Evolutionary conservation across 2,888 invertebrate genomes (phyloP), one percentile per base, ranked within the genome.

Genomic region (Hipparchia sbordonii): DNA sequence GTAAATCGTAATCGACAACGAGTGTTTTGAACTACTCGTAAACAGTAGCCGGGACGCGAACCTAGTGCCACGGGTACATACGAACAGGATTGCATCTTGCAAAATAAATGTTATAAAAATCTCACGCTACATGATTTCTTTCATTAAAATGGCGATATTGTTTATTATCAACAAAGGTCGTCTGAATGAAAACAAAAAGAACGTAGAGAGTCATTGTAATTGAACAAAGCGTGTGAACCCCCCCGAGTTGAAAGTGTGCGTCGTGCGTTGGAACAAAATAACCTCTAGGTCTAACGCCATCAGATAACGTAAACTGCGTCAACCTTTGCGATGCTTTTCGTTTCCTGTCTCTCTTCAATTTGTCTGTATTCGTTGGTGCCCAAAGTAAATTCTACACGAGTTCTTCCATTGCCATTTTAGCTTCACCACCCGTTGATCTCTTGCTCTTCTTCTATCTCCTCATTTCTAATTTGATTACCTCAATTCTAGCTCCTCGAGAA

Each of bases 151-250:
- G 82, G 88, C 85, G 87, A 92, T 92, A 92, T 90, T 91, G 90
- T 91, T 89, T 89, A 89, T 91, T 87, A 92, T 91, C 91, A 92
- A 90, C 91, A 91, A 91, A 93, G 92, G 93, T 92, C 91, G 91
- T 89, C 89, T 89, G 88, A 89, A 91, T 84, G 89, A 91, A 92
- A 92, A 92, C 92, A 92, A 92, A 92, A 92, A 91, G 91, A 90
- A 85, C 88, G 87, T 90, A 89, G 89, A 92, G 89, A 88, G 87
- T 89, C 88, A 92, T 92, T 93, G 92, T 92, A 82, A 87, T 84
- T 81, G 86, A 89, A 89, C 91, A 91, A 90, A 90, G 89, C 92
- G 89, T 93, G 93, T 88, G 93, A 93, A 90, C 84, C 73, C 77
- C 77, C 79, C 77, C 79, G 67, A 87, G 86, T 91, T 89, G 93